phyloP scores from a whole-genome alignment of 2,888 invertebrate species.

The Flexamia atlantica region DNA sequence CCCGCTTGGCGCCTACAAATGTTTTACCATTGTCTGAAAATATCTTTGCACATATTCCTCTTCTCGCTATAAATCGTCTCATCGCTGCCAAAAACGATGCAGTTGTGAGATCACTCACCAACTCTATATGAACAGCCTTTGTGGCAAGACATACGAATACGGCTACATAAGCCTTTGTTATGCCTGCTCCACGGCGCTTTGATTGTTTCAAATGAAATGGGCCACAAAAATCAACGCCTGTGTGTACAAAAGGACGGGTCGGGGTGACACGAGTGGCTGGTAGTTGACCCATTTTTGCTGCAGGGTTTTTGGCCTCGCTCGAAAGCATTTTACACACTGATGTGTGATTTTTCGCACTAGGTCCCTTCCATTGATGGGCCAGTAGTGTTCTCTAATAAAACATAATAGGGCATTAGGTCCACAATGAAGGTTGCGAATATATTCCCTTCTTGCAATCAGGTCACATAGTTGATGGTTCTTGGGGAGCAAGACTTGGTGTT shows the following conservation, averaged over 20 bases:
- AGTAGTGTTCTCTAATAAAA: constrained; percentile 47
- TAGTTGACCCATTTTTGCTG: constrained; percentile 70
- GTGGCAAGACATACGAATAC: constrained; percentile 71
- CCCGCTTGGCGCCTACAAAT: neutral
- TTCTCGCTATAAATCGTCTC: constrained; percentile 70
- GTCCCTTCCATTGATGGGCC: constrained; percentile 58
- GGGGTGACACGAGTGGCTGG: constrained; percentile 68
- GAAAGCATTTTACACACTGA: constrained; percentile 66
- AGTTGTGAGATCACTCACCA: constrained; percentile 70
- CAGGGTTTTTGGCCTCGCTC: constrained; percentile 62
- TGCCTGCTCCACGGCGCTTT: constrained; percentile 63
- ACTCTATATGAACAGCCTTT: constrained; percentile 72
- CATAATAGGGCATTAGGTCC: constrained; percentile 46
- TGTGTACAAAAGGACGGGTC: constrained; percentile 68
- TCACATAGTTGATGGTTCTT: constrained; percentile 32
- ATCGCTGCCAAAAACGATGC: constrained; percentile 71
- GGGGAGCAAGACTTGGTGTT: constrained; percentile 46
- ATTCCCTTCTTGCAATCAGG: neutral
- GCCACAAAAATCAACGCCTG: constrained; percentile 69
- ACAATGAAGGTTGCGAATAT: constrained; percentile 32
- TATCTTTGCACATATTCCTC: constrained; percentile 67
- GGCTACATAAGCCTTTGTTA: constrained; percentile 69
- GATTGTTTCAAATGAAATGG: constrained; percentile 68
- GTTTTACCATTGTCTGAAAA: neutral
- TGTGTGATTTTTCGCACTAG: constrained; percentile 53